Base-by-base conservation (phyloP, 2,888 invertebrate genomes). In the Napeogenes sylphis region DNA sequence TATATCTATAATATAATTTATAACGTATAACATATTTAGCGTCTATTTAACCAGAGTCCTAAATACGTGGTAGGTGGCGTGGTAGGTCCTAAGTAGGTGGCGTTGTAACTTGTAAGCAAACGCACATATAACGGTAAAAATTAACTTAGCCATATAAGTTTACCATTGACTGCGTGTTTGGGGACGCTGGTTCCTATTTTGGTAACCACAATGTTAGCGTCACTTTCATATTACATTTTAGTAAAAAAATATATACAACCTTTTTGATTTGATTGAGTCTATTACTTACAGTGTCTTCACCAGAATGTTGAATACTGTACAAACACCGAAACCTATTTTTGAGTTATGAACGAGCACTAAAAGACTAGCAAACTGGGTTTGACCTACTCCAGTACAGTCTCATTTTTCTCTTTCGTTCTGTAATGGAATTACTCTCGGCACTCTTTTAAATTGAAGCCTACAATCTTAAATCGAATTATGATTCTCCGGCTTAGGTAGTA, bases 101-200 rank as follows among this genome's bases (percentile, higher is more conserved):
- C 51, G 21, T 47, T 47, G 21, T 51, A 30, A 10, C 35, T 35
- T 6, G 35, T 62, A 64, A 61, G 56, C 61, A 46, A 62, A 53
- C 47, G 59, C 54, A 60, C 55, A 59, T 45, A 60, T 68, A 69
- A 69, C 69, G 68, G 69, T 68, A 68, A 64, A 69, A 63, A 60
- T 61, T 54, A 62, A 62, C 66, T 63, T 61, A 58, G 55, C 68
- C 64, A 63, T 68, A 66, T 68, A 46, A 63, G 68, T 57, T 69
- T 53, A 66, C 58, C 61, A 68, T 64, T 64, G 64, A 63, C 58
- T 64, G 63, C 67, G 59, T 68, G 64, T 69, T 70, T 59, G 65
- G 68, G 67, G 67, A 66, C 68, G 60, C 56, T 56, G 35, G 53
- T 30, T 10, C 45, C 66, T 61, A 66, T 65, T 64, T 67, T 68